A percentile compares a stretch with the other conserved stretches of the same genome.
Conservation (phyloP, 37 sponge, comb jelly and placozoan species). For the Chondrilla cf. caribensis region DNA sequence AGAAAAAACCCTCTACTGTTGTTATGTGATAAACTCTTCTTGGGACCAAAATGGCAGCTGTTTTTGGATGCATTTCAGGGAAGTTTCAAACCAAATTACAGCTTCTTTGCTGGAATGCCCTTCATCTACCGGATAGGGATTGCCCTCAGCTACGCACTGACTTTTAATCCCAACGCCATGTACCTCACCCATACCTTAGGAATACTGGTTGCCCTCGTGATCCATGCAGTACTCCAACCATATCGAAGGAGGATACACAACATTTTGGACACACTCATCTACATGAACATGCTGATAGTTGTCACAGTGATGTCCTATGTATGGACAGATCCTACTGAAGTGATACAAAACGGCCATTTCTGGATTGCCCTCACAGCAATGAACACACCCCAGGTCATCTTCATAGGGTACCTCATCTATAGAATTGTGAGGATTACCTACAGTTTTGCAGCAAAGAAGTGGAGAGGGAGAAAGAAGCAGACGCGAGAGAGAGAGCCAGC, state of each 20-base stretch:
- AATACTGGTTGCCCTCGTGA: neutral
- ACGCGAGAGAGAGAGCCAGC: neutral
- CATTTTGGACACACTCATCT: neutral
- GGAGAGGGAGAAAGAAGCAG: neutral
- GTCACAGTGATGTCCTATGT: neutral
- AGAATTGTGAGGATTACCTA: neutral
- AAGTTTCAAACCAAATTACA: slow-evolving; percentile 10
- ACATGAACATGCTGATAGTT: slow-evolving; percentile 1
- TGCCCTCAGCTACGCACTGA: neutral
- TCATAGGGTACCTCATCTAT: neutral
- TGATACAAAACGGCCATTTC: neutral
- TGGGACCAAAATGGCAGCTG: slow-evolving; percentile 11
- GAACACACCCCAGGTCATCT: neutral
- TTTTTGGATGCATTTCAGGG: slow-evolving; percentile 19
- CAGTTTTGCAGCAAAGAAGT: neutral
- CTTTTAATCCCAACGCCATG: neutral
- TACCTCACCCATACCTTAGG: neutral
- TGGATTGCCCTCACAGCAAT: neutral
- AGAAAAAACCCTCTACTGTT: neutral
- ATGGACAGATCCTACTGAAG: neutral
- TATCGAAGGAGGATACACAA: neutral
- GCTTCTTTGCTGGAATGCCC: slow-evolving; percentile 3
- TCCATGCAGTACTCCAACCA: neutral
- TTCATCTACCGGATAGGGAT: slow-evolving; percentile 4
- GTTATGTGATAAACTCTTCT: slow-evolving; percentile 1